Evolutionary conservation across 2,888 invertebrate genomes (phyloP).

Genomic region (Lymantria monacha): DNA sequence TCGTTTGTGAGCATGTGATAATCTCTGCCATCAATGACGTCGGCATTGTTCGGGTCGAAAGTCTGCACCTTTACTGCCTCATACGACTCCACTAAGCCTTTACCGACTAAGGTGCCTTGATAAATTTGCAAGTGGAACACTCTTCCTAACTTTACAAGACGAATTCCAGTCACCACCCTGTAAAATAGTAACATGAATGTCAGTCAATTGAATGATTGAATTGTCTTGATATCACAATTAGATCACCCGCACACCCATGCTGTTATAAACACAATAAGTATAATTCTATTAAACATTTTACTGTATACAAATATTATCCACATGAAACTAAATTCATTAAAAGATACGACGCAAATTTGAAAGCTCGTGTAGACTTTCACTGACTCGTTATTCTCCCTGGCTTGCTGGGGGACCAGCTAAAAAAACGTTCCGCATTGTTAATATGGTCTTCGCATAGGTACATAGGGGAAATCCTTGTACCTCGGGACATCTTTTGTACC

Average conservation of each 20-base stretch:
- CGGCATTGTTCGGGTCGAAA: slow-evolving; percentile 82
- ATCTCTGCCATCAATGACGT: slow-evolving; percentile 79
- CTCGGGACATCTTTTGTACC: too few species aligned
- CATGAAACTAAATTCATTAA: too few species aligned
- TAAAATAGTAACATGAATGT: slow-evolving; percentile 10
- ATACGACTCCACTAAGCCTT: slow-evolving; percentile 84
- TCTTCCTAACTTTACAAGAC: slow-evolving; percentile 87
- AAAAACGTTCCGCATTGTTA: slow-evolving; percentile 87
- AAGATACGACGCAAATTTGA: too few species aligned
- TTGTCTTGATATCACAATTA: neutral
- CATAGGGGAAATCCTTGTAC: too few species aligned
- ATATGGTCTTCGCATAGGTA: slow-evolving; percentile 92
- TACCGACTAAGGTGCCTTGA: slow-evolving; percentile 86
- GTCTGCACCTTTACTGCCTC: slow-evolving; percentile 87
- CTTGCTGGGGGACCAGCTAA: slow-evolving; percentile 91
- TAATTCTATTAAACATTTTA: too few species aligned
- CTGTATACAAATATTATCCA: too few species aligned
- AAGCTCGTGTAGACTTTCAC: too few species aligned
- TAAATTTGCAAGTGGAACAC: slow-evolving; percentile 92
- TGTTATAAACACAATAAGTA: slow-evolving; percentile 37
- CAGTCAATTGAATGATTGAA: neutral
- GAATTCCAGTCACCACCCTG: slow-evolving; percentile 91
- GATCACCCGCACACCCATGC: slow-evolving; percentile 73
- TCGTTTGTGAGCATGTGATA: slow-evolving; percentile 90
- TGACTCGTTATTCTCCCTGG: slow-evolving; percentile 65